Percentiles rank a stretch among this genome's conserved stretches.
Conservation (phyloP, 2,113 vertebrate genomes). For the Pyrgilauda ruficollis region DNA sequence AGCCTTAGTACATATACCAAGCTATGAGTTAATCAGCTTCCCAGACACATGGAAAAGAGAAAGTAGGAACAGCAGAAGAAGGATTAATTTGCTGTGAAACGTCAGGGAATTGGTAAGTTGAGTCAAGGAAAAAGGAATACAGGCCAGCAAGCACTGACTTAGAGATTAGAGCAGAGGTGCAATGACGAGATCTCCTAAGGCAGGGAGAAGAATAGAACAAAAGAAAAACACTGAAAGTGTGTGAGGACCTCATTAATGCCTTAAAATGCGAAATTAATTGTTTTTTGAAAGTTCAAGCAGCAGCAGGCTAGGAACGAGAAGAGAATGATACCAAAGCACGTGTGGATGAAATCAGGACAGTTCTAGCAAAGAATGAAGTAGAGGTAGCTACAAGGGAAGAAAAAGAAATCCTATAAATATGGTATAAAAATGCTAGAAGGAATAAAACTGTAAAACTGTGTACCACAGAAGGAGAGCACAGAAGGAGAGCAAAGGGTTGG, state of each 20-base stretch:
- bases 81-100: conserved; percentile 61
- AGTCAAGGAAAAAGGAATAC: conserved; percentile 23
- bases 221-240: not conserved
- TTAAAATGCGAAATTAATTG: conserved; percentile 5
- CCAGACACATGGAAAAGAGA: conserved; percentile 44
- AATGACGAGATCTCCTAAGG: not conserved
- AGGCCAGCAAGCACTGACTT: not conserved
- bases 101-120: conserved; percentile 31
- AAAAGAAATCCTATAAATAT: not conserved
- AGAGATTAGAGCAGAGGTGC: not conserved
- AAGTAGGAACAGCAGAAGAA: conserved; percentile 35
- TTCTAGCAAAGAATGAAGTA: not conserved
- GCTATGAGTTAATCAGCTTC: conserved; percentile 36
- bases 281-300: not conserved
- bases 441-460: not conserved
- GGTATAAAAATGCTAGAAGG: not conserved
- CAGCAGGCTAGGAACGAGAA: not conserved
- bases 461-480: not conserved
- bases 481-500: not conserved
- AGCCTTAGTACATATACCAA: conserved; percentile 31
- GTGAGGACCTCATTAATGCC: not conserved
- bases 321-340: not conserved
- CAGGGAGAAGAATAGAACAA: not conserved
- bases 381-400: not conserved
- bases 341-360: not conserved